Evolutionary conservation across 1,140 invertebrate species (phyloP).

Genomic region (Kradibia gibbosae): DNA sequence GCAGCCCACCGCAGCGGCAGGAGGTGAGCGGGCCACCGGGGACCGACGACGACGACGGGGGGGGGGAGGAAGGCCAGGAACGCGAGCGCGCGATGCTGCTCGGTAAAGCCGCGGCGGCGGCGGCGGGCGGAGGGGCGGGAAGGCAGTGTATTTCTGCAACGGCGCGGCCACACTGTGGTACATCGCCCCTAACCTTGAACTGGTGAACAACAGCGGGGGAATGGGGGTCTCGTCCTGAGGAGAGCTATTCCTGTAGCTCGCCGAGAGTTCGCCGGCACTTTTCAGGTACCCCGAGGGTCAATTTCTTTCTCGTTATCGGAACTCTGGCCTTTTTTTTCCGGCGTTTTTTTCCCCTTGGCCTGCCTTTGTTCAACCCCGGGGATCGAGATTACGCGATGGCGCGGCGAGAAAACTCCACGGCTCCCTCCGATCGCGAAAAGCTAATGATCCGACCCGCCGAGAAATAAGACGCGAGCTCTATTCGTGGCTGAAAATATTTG

Average conservation of each 20-base stretch:
- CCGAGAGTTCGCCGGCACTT: background rate
- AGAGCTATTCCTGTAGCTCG: conserved; percentile 32
- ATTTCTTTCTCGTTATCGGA: conserved; percentile 2
- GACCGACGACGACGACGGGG: background rate
- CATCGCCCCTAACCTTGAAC: conserved; percentile 67
- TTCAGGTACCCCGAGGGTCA: conserved; percentile 24
- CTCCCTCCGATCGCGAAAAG: background rate
- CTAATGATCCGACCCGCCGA: background rate
- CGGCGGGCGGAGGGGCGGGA: background rate
- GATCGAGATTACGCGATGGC: no score
- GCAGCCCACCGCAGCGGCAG: background rate
- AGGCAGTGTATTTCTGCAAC: conserved; percentile 12
- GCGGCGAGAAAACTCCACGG: background rate
- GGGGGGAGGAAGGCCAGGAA: background rate
- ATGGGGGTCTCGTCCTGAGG: conserved; percentile 30
- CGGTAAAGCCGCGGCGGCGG: no score
- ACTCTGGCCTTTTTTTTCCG: no score
- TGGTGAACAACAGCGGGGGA: conserved; percentile 56
- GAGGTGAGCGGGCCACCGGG: background rate
- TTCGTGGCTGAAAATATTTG: background rate
- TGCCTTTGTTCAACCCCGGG: background rate
- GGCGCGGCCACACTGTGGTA: conserved; percentile 55
- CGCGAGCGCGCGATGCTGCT: background rate
- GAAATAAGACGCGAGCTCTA: background rate
- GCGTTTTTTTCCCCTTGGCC: background rate